Evolutionary conservation across 1,140 invertebrate genomes (phyloP), one percentile per base, ranked within the genome.

Genomic region (Zelostemma sp.): DNA sequence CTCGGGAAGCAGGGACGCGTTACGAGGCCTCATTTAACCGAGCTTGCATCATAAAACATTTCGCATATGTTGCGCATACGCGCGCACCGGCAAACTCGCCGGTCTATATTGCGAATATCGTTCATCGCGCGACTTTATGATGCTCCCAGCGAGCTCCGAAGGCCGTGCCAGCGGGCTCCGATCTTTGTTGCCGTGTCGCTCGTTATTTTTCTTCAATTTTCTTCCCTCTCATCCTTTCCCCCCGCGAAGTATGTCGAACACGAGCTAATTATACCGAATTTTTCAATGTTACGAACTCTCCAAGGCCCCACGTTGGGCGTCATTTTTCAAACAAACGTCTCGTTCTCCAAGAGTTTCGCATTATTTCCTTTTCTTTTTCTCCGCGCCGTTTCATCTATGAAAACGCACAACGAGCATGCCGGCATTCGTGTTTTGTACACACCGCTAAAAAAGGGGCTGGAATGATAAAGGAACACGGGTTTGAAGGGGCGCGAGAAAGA

Each of bases 121-220:
- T 76, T 73, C 71, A 75, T 80, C 76, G 73, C 60, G 59, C 63
- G 72, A 69, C 58, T 81, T 79, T 79, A 79, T 74, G 77, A 56
- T 68, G 54, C 58, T 62, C 58, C 49, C 60, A 11, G 31, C 47
- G 60, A 58, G 51, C 53, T 14, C 15, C 31, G 63, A 72, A 72
- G 63, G 58, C 51, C 58, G 38, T 47, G 41, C 14, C 41, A 11
- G 17, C 45, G 45, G 19, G 12, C 15, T 17, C 19, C 11, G 6
- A 11, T 15, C 46, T 38, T 16, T 18, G 33, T 53, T 40, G 16
- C 50, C 53, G 38, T 41, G 21, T 45, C 49, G 19, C 60, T 40
- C 31, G 56, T 8, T 14, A 14, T 43, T 43, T 16, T 61, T 58
- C 55, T 65, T 46, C 61, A 55, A 64, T 53, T 6, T 19, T 46